Percentiles rank a stretch among this genome's conserved stretches.
Evolutionary conservation across 1,140 invertebrate species (phyloP).

Genomic region (Augochlora pura): DNA sequence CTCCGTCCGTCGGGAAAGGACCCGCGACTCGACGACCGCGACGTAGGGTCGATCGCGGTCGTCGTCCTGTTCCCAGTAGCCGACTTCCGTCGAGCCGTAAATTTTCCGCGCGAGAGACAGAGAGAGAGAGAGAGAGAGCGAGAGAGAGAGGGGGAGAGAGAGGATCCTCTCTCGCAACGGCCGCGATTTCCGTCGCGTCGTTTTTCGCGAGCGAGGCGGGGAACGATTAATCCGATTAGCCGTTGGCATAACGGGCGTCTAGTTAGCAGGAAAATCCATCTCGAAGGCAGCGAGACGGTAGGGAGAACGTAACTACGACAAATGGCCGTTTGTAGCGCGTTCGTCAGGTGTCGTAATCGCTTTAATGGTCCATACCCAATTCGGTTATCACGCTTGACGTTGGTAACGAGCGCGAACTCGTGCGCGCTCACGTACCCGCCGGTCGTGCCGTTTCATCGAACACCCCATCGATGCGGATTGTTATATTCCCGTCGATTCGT

Average conservation of each 20-base stretch:
- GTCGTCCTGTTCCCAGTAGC: neutral
- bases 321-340: conserved; percentile 59
- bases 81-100: neutral
- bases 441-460: conserved; percentile 21
- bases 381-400: conserved; percentile 58
- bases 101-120: neutral
- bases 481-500: neutral
- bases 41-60: too few species aligned
- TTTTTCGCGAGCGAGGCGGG: conserved; percentile 14
- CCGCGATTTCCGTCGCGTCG: neutral
- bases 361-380: conserved; percentile 61
- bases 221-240: conserved; percentile 28
- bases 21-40: too few species aligned
- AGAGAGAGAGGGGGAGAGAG: too few species aligned
- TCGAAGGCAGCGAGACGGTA: conserved; percentile 46
- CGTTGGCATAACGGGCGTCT: conserved; percentile 29
- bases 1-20: too few species aligned
- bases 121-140: too few species aligned
- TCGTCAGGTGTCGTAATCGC: conserved; percentile 59
- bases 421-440: neutral
- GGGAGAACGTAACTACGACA: conserved; percentile 53
- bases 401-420: conserved; percentile 40
- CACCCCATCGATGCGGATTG: neutral
- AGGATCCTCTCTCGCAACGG: neutral
- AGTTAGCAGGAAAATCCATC: conserved; percentile 43